phyloP scores from a whole-genome alignment of 2,888 invertebrate genomes.

The Agrochola litura region DNA sequence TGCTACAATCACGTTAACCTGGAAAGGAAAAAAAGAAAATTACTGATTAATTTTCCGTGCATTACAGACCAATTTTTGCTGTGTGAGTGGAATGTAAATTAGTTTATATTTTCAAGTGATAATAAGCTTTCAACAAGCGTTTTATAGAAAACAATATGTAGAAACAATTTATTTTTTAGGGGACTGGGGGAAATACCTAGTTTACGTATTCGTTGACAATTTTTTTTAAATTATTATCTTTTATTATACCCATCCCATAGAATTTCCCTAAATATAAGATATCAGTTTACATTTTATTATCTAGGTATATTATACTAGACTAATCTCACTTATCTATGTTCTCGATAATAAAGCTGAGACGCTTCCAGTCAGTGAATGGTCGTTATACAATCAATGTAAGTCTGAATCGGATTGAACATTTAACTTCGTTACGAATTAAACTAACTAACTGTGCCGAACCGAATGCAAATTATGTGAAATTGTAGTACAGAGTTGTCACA shows the following conservation, averaged over 20 bases:
- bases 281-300: no score
- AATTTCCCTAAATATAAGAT: background rate
- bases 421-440: slow-evolving; percentile 17
- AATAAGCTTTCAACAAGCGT: slow-evolving; percentile 1
- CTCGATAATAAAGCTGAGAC: background rate
- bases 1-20: background rate
- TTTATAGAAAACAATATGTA: background rate
- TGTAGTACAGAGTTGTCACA: background rate
- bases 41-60: slow-evolving; percentile 2
- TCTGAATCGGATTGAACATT: slow-evolving; percentile 19
- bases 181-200: no score
- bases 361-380: background rate
- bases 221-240: background rate
- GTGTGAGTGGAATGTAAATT: background rate
- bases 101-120: slow-evolving; percentile 2
- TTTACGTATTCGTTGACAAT: no score
- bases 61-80: background rate
- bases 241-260: background rate
- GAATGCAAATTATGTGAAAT: background rate
- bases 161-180: background rate
- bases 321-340: background rate
- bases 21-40: slow-evolving; percentile 5
- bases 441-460: slow-evolving; percentile 3
- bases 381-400: slow-evolving; percentile 1
- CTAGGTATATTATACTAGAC: background rate